Percentiles rank a stretch among this genome's conserved stretches.
These are phyloP conservation scores for Orthosia gracilis DNA, from an alignment of 2,888 invertebrate species.

Conservation along the genomic window DNA sequence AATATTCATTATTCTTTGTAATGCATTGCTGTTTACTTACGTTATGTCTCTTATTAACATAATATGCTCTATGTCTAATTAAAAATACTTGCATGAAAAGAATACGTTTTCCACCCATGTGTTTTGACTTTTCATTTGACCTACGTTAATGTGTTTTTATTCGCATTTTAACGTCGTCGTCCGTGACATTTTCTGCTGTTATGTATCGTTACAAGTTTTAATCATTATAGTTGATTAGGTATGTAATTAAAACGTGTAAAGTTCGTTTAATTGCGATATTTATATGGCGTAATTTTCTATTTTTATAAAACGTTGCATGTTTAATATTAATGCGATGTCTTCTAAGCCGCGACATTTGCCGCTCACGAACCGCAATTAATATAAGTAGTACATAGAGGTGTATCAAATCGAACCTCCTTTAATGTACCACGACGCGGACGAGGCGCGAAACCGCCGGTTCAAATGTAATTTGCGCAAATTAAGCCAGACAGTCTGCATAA, in stretches of 20 bases:
- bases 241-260: conserved; percentile 22
- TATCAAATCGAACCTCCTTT: conserved; percentile 59
- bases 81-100: conserved; percentile 49
- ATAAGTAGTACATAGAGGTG: conserved; percentile 35
- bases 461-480: conserved; percentile 77
- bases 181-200: conserved; percentile 25
- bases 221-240: conserved; percentile 22
- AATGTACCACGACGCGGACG: conserved; percentile 49
- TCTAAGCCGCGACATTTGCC: conserved; percentile 19
- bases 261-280: conserved; percentile 10
- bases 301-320: conserved; percentile 3
- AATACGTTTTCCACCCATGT: conserved; percentile 30
- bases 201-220: conserved; percentile 15
- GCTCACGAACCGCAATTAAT: conserved; percentile 21
- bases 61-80: conserved; percentile 48
- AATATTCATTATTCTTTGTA: conserved; percentile 65
- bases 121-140: conserved; percentile 32
- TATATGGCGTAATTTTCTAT: neutral
- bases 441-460: conserved; percentile 67
- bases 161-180: conserved; percentile 13
- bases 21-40: conserved; percentile 56
- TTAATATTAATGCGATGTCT: conserved; percentile 2
- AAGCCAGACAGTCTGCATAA: conserved; percentile 76
- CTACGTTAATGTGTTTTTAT: conserved; percentile 23
- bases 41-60: conserved; percentile 50